Base-by-base conservation (phyloP, 1,140 invertebrate genomes). In the Drosophila athabasca region DNA sequence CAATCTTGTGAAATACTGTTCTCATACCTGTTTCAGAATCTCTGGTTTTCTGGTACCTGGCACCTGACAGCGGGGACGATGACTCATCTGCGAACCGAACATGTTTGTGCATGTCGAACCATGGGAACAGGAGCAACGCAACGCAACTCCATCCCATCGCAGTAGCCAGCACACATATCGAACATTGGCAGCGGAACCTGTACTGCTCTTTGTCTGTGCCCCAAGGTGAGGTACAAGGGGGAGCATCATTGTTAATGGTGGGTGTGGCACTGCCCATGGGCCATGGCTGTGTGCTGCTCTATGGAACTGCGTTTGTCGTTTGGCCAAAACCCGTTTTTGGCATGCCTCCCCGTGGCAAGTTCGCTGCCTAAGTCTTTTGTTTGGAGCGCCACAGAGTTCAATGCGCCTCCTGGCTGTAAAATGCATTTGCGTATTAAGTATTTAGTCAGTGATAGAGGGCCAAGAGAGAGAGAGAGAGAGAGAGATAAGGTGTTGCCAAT, bases 281-380 rank as follows among this genome's bases (percentile, higher is more conserved):
- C 17, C 17, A 19, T 19, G 17, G 17, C 17, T 19, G 17, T 19
- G 2, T 2, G 29, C 57, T 52, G 49, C 22, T 39, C 44, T 51
- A 50, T 22, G 58, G 76, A 65, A 79, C 65, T 85, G 82, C 69
- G 65, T 87, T 87, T 64, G 61, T 50, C 54, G 66, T 67, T 60
- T 60, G 66, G 75, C 51, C 59, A 68, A 75, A 77, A 60, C 75
- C 66, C 44, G 64, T 82, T 85, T 83, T 87, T 78, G 74, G 75
- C 82, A 78, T 87, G 70, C 44, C 53, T 41, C 8, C 7, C 17
- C 17, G 17, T 44, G 6, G 9, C 78, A 62, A 80, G 84, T 90
- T 89, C 76, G 84, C 78, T 89, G 80, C 77, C 78, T 89, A 89
- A 89, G 84, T 89, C 84, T 89, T 89, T 89, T 84, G 84, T 89